Evolutionary conservation across 2,797 vertebrate genomes (phyloP).

Genomic region (Danionella dracula): DNA sequence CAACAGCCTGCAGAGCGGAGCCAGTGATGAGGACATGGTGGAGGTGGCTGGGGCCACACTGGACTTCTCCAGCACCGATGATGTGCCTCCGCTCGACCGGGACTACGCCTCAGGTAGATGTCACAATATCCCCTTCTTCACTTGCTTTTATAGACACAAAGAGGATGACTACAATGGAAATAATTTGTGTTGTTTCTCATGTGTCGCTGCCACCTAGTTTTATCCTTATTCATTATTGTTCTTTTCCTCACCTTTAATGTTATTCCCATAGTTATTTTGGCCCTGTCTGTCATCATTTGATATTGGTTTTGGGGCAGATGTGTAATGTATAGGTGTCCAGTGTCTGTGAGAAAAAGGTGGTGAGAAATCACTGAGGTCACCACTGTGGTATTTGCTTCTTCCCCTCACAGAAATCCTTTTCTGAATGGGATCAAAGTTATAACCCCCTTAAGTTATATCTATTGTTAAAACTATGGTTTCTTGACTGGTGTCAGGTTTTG

Average conservation of each 20-base stretch:
- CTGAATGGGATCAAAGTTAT: conserved; percentile 31
- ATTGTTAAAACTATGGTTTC: conserved; percentile 12
- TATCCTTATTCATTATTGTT: neutral
- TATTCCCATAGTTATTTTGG: conserved; percentile 5
- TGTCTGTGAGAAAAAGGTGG: conserved; percentile 36
- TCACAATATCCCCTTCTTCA: neutral
- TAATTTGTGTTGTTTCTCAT: conserved; percentile 1
- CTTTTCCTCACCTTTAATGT: conserved; percentile 12
- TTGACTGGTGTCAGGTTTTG: conserved; percentile 14
- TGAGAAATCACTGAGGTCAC: conserved; percentile 36
- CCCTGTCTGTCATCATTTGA: conserved; percentile 4
- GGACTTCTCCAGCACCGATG: conserved; percentile 75
- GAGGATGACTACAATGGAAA: neutral
- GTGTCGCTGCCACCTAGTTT: neutral
- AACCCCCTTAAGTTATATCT: conserved; percentile 20
- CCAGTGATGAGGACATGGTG: conserved; percentile 82
- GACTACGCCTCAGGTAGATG: conserved; percentile 68
- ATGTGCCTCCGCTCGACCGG: conserved; percentile 75
- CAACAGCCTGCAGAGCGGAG: conserved; percentile 69
- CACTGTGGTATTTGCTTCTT: conserved; percentile 1
- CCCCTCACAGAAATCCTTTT: conserved; percentile 13
- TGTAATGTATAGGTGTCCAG: conserved; percentile 23
- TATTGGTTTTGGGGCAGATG: conserved; percentile 24
- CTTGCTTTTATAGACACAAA: too few relatives aligned
- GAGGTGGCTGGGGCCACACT: conserved; percentile 72